These are phyloP conservation scores for Magallana ariakensis DNA, from an alignment of 1,140 invertebrate species.

Conservation along the genomic window DNA sequence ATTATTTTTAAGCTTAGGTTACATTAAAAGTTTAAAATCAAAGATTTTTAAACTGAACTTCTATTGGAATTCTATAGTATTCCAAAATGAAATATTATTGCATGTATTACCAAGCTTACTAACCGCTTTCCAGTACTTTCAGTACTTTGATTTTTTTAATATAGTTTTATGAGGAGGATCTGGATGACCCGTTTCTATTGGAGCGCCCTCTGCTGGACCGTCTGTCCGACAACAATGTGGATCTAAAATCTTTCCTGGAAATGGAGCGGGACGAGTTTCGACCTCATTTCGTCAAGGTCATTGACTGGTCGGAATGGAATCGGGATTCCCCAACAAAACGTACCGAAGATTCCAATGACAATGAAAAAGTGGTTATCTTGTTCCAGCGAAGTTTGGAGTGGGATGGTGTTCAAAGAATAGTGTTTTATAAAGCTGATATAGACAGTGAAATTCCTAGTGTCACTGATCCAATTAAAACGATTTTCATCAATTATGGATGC, in stretches of 20 bases:
- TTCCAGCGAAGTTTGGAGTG: background rate
- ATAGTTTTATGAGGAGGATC: background rate
- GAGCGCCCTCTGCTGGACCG: background rate
- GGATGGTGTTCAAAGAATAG: background rate
- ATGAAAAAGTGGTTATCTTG: background rate
- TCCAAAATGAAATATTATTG: too few species aligned
- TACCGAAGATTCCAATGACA: background rate
- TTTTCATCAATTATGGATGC: background rate
- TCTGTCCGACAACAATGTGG: background rate
- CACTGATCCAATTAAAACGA: background rate
- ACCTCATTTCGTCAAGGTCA: conserved; percentile 20
- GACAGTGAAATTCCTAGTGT: background rate
- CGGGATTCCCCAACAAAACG: background rate
- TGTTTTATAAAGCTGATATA: background rate
- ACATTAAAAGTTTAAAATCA: too few species aligned
- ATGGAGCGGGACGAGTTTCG: conserved; percentile 14
- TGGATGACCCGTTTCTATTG: background rate
- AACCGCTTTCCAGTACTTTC: too few species aligned
- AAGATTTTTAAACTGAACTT: too few species aligned
- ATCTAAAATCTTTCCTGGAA: background rate
- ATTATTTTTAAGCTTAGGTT: too few species aligned
- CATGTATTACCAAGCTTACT: too few species aligned
- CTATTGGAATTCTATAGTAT: too few species aligned
- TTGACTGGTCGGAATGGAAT: conserved; percentile 3
- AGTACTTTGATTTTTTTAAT: too few species aligned